Base-by-base conservation (phyloP, 2,113 vertebrate species). In the Tenrec ecaudatus region DNA sequence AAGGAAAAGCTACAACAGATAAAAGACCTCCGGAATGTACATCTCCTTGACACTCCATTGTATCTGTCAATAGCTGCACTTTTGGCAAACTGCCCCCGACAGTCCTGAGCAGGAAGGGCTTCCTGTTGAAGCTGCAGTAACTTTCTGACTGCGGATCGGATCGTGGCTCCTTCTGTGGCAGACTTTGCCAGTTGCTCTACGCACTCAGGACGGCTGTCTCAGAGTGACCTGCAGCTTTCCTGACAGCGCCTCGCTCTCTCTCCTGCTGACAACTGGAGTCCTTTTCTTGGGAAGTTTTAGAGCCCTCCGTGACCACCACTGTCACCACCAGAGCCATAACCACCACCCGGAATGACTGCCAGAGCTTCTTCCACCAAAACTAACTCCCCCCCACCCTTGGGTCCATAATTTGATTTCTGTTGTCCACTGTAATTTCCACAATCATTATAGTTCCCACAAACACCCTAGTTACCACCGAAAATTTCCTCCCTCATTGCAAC, bases 141-240 rank as follows among this genome's bases (percentile, higher is more conserved):
- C 98, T 99, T 98, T 99, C 99, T 99, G 99, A 99, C 99, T 98
- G 98, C 98, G 98, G 98, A 98, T 99, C 98, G 98, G 98, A 98
- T 99, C 98, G 98, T 98, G 97, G 98, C 95, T 98, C 98, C 98
- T 99, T 96, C 98, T 98, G 98, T 98, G 98, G 98, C 98, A 98
- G 98, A 98, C 98, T 98, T 98, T 98, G 23, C 29, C 64, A 4
- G 64, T 66, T 66, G 25, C 64, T 66, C 22, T 29, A 66, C 29
- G 98, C 98, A 99, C 98, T 99, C 99, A 98, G 98, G 99, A 98
- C 98, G 98, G 98, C 99, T 99, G 98, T 99, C 99, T 99, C 99
- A 99, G 99, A 99, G 99, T 99, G 99, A 99, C 99, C 99, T 99
- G 99, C 99, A 99, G 99, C 99, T 99, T 99, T 99, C 99, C 99